These are phyloP conservation scores for Knipowitschia caucasica DNA, from an alignment of 2,797 vertebrate species.

Conservation along the genomic window DNA sequence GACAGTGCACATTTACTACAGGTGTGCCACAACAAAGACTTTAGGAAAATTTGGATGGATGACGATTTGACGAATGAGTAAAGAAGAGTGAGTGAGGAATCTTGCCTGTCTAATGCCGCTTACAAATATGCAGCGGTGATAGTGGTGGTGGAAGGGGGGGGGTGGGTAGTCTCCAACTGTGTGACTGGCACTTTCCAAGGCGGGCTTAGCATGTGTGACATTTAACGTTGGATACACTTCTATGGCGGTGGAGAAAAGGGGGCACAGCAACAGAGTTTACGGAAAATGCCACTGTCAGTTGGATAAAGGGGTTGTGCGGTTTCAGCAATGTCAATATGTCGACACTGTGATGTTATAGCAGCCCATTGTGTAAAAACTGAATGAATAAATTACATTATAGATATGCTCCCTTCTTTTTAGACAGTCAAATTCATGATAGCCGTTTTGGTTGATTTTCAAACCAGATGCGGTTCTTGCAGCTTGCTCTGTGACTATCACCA, in stretches of 20 bases:
- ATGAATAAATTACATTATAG: too few relatives aligned
- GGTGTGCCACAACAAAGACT: neutral
- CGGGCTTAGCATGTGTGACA: constrained; percentile 19
- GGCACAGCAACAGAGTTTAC: constrained; percentile 18
- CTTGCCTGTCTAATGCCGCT: constrained; percentile 23
- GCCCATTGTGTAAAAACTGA: neutral
- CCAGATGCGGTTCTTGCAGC: too few relatives aligned
- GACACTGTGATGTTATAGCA: constrained; percentile 10
- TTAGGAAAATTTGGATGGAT: constrained; percentile 2
- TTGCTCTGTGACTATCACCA: too few relatives aligned
- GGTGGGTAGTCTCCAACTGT: constrained; percentile 17
- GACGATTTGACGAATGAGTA: neutral
- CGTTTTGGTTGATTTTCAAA: too few relatives aligned
- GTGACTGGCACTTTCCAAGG: constrained; percentile 18
- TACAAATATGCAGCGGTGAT: constrained; percentile 30
- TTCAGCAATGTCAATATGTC: neutral
- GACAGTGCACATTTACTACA: constrained; percentile 7
- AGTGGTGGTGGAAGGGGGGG: too few relatives aligned
- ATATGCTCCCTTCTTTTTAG: too few relatives aligned
- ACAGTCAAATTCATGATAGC: too few relatives aligned
- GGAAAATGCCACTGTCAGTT: constrained; percentile 16
- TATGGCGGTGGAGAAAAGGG: constrained; percentile 11
- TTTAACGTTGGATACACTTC: constrained; percentile 37
- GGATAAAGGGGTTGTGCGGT: constrained; percentile 6
- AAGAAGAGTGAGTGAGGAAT: constrained; percentile 4